Conservation (phyloP, 1,140 invertebrate genomes). For the Coelopa frigida region DNA sequence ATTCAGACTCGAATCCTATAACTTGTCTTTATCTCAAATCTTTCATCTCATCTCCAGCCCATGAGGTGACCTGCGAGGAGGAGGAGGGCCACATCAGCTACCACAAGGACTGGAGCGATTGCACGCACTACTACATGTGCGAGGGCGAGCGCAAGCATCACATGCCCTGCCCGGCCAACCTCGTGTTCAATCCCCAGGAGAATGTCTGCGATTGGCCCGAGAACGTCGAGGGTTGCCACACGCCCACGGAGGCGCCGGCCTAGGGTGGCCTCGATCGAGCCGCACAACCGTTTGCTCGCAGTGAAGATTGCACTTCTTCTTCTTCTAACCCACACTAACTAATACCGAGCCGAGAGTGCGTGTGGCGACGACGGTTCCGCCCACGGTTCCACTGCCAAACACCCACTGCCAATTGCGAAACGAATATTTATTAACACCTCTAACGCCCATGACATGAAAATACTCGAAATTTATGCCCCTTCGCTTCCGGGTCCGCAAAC, state of each 20-base stretch:
- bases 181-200: conserved; percentile 88
- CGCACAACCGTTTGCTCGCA: background rate
- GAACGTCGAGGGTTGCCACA: conserved; percentile 81
- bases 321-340: too few species aligned
- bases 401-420: too few species aligned
- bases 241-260: conserved; percentile 68
- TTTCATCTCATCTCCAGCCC: conserved; percentile 55
- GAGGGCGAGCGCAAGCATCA: conserved; percentile 92
- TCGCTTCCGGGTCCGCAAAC: too few species aligned
- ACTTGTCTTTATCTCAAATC: background rate
- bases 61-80: conserved; percentile 83
- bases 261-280: too few species aligned
- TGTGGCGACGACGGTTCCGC: too few species aligned
- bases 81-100: conserved; percentile 91
- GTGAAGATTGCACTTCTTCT: background rate
- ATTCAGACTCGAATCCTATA: background rate
- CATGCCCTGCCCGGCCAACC: conserved; percentile 92
- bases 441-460: too few species aligned
- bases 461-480: too few species aligned
- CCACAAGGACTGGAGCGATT: conserved; percentile 83
- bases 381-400: too few species aligned
- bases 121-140: conserved; percentile 92
- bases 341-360: too few species aligned
- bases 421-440: too few species aligned
- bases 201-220: conserved; percentile 96